Evolutionary conservation across 92 coral and sea anemone genomes (phyloP).

Genomic region (Diadumene lineata): DNA sequence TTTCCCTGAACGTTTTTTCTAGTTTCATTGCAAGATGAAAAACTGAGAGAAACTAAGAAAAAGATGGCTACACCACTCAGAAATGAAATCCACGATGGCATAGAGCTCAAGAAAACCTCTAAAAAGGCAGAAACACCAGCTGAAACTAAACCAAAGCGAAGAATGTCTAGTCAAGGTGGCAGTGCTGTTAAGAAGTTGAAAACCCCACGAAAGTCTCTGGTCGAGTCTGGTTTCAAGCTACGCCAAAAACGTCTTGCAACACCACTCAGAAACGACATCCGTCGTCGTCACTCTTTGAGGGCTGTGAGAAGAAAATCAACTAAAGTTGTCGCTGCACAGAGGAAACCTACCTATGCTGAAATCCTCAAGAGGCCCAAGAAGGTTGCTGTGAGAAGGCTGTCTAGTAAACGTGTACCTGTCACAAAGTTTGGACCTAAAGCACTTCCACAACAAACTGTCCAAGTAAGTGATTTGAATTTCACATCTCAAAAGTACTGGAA

Average conservation of each 20-base stretch:
- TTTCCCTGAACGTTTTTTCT: slow-evolving; percentile 30
- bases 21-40: slow-evolving; percentile 51
- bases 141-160: slow-evolving; percentile 47
- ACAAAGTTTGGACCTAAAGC: slow-evolving; percentile 26
- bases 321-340: slow-evolving; percentile 24
- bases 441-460: slow-evolving; percentile 11
- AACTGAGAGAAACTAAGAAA: slow-evolving; percentile 59
- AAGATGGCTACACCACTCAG: slow-evolving; percentile 52
- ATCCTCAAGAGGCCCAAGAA: slow-evolving; percentile 80
- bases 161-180: slow-evolving; percentile 26
- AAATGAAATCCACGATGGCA: slow-evolving; percentile 57
- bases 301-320: slow-evolving; percentile 67
- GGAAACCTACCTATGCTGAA: slow-evolving; percentile 95
- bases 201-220: slow-evolving; percentile 33
- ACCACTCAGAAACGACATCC: slow-evolving; percentile 64
- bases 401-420: slow-evolving; percentile 23
- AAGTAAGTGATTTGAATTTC: slow-evolving; percentile 2
- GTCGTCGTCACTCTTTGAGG: slow-evolving; percentile 47
- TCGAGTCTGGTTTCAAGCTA: slow-evolving; percentile 52
- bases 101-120: slow-evolving; percentile 39
- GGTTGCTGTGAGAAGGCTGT: slow-evolving; percentile 50
- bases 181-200: slow-evolving; percentile 45
- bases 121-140: slow-evolving; percentile 64
- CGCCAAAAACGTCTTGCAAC: slow-evolving; percentile 55
- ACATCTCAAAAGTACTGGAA: no score